These are phyloP conservation scores for Leptinotarsa haldemani DNA, from an alignment of 2,888 invertebrate genomes.

Conservation along the genomic window DNA sequence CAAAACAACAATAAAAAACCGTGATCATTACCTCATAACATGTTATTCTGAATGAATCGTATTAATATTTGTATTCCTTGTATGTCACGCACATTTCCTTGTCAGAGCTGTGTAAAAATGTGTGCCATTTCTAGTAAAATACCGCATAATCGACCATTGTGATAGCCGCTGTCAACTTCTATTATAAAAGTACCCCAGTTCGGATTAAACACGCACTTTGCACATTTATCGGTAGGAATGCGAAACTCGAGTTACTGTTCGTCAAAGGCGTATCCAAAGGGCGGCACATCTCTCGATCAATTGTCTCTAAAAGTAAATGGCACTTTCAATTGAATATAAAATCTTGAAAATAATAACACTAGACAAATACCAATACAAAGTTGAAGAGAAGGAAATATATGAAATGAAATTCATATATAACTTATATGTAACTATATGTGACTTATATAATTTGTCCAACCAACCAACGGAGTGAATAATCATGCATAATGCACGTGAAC, in stretches of 20 bases:
- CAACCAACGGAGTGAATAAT: too few relatives aligned
- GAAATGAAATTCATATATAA: too few relatives aligned
- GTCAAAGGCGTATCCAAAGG: neutral
- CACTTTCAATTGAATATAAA: neutral
- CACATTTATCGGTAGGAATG: constrained; percentile 17
- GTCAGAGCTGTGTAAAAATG: neutral
- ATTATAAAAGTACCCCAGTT: constrained; percentile 21
- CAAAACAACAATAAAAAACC: neutral
- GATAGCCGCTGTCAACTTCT: constrained; percentile 23
- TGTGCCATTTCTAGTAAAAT: constrained; percentile 17
- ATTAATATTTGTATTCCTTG: neutral
- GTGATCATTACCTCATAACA: neutral
- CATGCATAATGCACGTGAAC: too few relatives aligned
- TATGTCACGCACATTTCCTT: constrained; percentile 9
- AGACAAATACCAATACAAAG: too few relatives aligned
- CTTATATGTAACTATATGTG: too few relatives aligned
- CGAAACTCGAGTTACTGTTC: constrained; percentile 13
- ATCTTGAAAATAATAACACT: too few relatives aligned
- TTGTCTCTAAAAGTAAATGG: neutral
- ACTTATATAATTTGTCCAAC: too few relatives aligned
- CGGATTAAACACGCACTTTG: constrained; percentile 29
- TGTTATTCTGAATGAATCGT: neutral
- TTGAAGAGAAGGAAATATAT: too few relatives aligned
- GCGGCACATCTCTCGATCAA: neutral
- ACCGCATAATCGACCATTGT: constrained; percentile 29